Base-by-base conservation (phyloP, 2,888 invertebrate genomes). In the Tanaodytes sp. region DNA sequence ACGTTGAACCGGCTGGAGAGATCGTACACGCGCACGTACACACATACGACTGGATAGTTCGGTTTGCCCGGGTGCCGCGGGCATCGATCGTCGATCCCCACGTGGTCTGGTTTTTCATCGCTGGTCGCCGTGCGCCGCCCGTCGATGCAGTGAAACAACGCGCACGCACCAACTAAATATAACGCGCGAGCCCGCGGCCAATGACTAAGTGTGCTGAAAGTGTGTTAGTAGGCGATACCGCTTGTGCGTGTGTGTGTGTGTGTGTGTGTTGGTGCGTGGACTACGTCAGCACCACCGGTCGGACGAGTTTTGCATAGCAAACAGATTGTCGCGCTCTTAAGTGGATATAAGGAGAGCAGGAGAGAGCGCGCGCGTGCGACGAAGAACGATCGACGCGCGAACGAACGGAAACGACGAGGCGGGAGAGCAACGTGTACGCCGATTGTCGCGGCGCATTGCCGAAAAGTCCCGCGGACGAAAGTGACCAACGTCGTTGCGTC, bases 271-370 rank as follows among this genome's bases (percentile, higher is more conserved):
- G 73, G 73, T 75, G 67, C 67, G 75, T 69, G 72, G 71, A 72
- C 79, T 78, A 79, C 81, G 80, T 82, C 82, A 81, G 80, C 82
- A 77, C 76, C 76, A 77, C 77, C 76, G 79, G 77, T 79, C 77
- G 76, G 79, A 80, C 80, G 79, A 77, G 81, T 82, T 83, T 83
- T 82, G 82, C 82, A 83, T 83, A 79, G 82, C 82, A 82, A 83
- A 82, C 80, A 80, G 82, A 83, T 83, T 80, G 82, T 80, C 81
- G 81, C 79, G 77, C 74, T 79, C 70, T 75, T 79, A 81, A 83
- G 82, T 82, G 81, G 80, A 80, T 82, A 8, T 8, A 8, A 82
- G 82, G 79, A 77, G 81, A 79, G 77, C 74, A 76, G 71, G 68
- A 75, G 75, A 70, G 54, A 51, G 57, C 40, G 40, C 19, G 48